phyloP scores from a whole-genome alignment of 2,888 invertebrate species.

The Apamea sordens region DNA sequence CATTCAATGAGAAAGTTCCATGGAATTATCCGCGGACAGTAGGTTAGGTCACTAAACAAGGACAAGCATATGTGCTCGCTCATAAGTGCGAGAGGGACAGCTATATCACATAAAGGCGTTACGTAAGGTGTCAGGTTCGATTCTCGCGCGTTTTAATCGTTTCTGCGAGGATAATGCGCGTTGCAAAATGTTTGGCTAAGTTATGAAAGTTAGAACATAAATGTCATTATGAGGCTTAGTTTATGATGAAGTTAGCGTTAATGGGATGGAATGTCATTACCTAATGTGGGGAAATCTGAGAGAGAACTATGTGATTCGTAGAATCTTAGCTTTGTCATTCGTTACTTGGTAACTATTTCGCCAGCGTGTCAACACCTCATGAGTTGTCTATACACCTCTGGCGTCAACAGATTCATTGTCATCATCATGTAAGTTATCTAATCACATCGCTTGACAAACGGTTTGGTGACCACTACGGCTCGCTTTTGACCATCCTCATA shows the following conservation, averaged over 20 bases:
- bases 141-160: slow-evolving; percentile 65
- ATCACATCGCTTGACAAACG: background rate
- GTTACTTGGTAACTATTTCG: background rate
- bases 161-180: slow-evolving; percentile 55
- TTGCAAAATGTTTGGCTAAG: slow-evolving; percentile 58
- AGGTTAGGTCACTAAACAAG: slow-evolving; percentile 63
- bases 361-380: background rate
- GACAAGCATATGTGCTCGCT: slow-evolving; percentile 42
- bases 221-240: slow-evolving; percentile 25
- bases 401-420: background rate
- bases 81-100: slow-evolving; percentile 52
- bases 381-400: background rate
- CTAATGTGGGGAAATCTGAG: slow-evolving; percentile 26
- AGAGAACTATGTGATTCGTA: background rate
- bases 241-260: slow-evolving; percentile 16
- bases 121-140: slow-evolving; percentile 65
- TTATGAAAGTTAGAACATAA: slow-evolving; percentile 52
- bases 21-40: slow-evolving; percentile 49
- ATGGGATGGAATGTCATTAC: slow-evolving; percentile 26
- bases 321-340: slow-evolving; percentile 16
- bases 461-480: background rate
- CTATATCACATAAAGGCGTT: slow-evolving; percentile 58
- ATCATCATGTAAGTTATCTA: background rate
- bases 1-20: slow-evolving; percentile 66
- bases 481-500: background rate